Base-by-base conservation (phyloP, 2,113 vertebrate genomes). In the Sarotherodon lohbergeri region DNA sequence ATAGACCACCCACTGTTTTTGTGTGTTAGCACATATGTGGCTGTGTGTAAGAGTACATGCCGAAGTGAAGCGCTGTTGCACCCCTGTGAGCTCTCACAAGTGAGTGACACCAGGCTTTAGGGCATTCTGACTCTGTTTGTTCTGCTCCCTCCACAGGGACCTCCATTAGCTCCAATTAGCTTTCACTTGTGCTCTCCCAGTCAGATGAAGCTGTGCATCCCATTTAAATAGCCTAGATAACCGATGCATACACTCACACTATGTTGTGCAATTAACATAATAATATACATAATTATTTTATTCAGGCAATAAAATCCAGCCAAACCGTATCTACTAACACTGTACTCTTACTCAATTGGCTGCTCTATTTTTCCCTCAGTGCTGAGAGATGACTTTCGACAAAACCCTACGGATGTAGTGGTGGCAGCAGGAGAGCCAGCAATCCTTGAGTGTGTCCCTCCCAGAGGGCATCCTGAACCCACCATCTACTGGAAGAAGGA, bases 401-500 rank as follows among this genome's bases (percentile, higher is more conserved):
- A 99, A 79, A 99, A 99, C 93, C 99, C 99, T 2, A 98, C 98
- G 2, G 99, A 99, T 9, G 98, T 98, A 80, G 98, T 99, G 83
- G 98, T 99, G 90, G 99, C 98, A 39, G 98, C 97, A 3, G 98
- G 98, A 81, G 99, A 99, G 84, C 98, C 99, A 5, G 99, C 98
- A 2, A 98, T 99, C 50, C 89, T 99, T 92, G 99, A 99, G 89
- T 99, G 99, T 84, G 97, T 99, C 43, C 98, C 99, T 1, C 99
- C 98, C 7, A 96, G 99, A 71, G 99, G 99, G 57, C 99, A 99
- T 88, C 99, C 99, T 1, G 99, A 99, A 85, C 99, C 99, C 63
- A 98, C 98, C 83, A 99, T 98, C 95, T 99, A 97, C 96, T 99
- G 99, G 99, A 99, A 98, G 92, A 99, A 99, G 87, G 98, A 99